Base-by-base conservation (phyloP, 2,797 vertebrate genomes). In the Peromyscus eremicus region DNA sequence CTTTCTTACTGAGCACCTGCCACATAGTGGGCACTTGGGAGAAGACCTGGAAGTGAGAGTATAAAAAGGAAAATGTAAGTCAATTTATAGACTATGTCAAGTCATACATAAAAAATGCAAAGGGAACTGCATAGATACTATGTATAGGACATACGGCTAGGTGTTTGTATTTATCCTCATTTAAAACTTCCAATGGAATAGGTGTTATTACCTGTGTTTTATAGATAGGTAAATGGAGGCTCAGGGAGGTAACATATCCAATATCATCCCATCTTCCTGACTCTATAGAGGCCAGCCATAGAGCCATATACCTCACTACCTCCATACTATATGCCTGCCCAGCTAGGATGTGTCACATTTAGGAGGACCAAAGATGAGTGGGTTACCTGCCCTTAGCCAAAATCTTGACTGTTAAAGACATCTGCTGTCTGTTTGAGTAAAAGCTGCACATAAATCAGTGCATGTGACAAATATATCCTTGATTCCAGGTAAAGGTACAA, bases 51-150 rank as follows among this genome's bases (percentile, higher is more conserved):
- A 57, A 73, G n/a, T 8, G 3, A 11, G 37, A 37, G 14, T 89
- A 10, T 37, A 76, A 81, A 89, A 70, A n/a, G n/a, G 85, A 79
- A 93, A 93, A 91, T 23, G 19, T 88, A 77, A 81, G 21, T 91
- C n/a, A 40, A 49, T 94, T 76, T 68, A 71, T 75, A 70, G 81
- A 57, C 16, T 52, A 29, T 86, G 32, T 32, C 57, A 86, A 87
- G 75, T 84, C 27, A 62, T 37, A 1, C 79, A 29, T 57, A 19
- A 66, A 94, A 93, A 34, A 8, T 37, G 27, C 9, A 46, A 32
- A 34, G 14, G 14, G 25, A 12, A 29, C 79, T 68, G 90, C 37
- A 14, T 52, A 52, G 66, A 68, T 17, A 7, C 2, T 29, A 12
- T 60, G 29, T 29, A 6, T 1, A 29, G 55, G 66, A 46, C 46